phyloP scores from a whole-genome alignment of 2,797 vertebrate species.

The Lycodopsis pacificus region DNA sequence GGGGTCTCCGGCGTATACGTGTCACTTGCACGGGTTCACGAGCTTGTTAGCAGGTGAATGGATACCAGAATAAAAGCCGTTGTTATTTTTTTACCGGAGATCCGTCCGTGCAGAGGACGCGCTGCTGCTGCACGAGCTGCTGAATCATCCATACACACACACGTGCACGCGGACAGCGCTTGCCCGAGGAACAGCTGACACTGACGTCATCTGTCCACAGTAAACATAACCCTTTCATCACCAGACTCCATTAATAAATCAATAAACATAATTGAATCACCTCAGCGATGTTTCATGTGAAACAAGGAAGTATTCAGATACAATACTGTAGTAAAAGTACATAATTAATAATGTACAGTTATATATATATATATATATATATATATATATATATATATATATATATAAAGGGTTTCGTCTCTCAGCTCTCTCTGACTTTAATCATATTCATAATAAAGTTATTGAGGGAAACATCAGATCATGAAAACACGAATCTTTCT shows the following conservation, averaged over 20 bases:
- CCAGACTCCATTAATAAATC: neutral
- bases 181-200: conserved; percentile 62
- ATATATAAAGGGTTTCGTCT: too few species aligned
- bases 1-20: neutral
- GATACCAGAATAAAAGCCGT: neutral
- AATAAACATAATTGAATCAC: neutral
- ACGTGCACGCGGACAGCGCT: conserved; percentile 7
- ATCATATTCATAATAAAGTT: too few species aligned
- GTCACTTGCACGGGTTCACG: conserved; percentile 21
- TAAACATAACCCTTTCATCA: conserved; percentile 67
- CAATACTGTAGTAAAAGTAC: neutral
- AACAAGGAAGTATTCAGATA: neutral
- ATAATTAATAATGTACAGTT: too few species aligned
- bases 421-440: too few species aligned
- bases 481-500: too few species aligned
- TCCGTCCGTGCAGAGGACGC: neutral
- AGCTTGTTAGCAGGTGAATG: accelerated
- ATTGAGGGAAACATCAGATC: too few species aligned
- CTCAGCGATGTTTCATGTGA: neutral
- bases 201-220: conserved; percentile 55
- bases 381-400: too few species aligned
- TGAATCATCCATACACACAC: conserved; percentile 65
- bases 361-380: too few species aligned
- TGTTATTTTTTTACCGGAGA: neutral
- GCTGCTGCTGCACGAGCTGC: conserved; percentile 43